Evolutionary conservation across 1,140 invertebrate species (phyloP), one percentile per base, ranked within the genome.

Genomic region (Eubasilissa regina): DNA sequence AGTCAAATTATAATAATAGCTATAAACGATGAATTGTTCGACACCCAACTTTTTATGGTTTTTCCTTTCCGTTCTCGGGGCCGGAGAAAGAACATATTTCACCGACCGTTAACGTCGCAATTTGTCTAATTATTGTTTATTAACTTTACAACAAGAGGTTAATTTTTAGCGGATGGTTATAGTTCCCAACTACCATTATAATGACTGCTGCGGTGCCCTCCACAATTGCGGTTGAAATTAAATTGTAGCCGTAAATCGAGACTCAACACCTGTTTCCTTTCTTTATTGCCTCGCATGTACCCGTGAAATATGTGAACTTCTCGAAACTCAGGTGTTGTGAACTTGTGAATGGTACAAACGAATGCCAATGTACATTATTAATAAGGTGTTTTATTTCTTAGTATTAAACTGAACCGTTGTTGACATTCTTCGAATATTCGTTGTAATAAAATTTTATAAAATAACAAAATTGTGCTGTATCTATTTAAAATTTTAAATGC

Each of bases 211-310:
- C 55, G 55, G 25, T 73, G 25, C 44, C 64, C 44, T 47, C 44
- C 64, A 35, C 60, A 68, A 68, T 68, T 68, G 51, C 21, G 55
- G 55, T 75, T 75, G 53, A 58, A 75, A 75, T 75, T 75, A 75
- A 75, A 75, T 60, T 60, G 53, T 76, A 47, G n/a, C 74, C 58
- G 74, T 56, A 76, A 76, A 76, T 76, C 74, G 74, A 58, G 47
- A 64, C 55, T 64, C 56, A 17, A 48, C 74, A 76, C 74, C 74
- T 76, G 74, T 76, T 64, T 76, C 74, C 74, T 56, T 47, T 64
- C 55, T 58, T 75, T 68, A 68, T 68, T 45, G 44, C 64, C 64
- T 15, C 35, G 45, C 21, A 68, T 68, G 64, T 68, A 68, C 64
- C 60, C 44, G 64, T 68, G 64, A 68, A 68, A 45, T 68, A 68